These are phyloP conservation scores for Melanotaenia trifasciata DNA, from an alignment of 2,797 vertebrate species.

Conservation along the genomic window DNA sequence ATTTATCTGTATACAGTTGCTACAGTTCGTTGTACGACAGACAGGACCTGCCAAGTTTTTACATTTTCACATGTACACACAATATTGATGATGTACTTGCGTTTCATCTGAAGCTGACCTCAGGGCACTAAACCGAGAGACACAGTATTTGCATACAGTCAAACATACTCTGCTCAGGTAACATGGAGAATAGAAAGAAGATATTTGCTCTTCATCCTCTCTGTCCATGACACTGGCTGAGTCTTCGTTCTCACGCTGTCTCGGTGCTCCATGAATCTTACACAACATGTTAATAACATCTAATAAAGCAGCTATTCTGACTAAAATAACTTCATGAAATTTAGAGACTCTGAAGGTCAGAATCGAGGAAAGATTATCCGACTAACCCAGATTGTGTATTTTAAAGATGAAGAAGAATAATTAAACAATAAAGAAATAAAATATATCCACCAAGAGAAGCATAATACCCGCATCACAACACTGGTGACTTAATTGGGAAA, in stretches of 20 bases:
- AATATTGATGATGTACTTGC: neutral
- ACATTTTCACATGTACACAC: slow-evolving; percentile 5
- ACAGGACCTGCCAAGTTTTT: neutral
- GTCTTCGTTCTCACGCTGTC: neutral
- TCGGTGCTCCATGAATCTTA: slow-evolving; percentile 4
- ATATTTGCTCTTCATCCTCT: neutral
- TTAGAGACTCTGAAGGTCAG: no score
- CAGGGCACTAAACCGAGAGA: neutral
- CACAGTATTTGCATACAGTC: neutral
- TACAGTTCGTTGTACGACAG: neutral
- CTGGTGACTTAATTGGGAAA: no score
- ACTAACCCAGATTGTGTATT: neutral
- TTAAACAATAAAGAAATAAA: no score
- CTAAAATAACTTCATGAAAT: no score
- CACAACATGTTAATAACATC: slow-evolving; percentile 13
- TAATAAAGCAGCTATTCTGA: slow-evolving; percentile 15
- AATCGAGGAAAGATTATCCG: no score
- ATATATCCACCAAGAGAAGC: no score
- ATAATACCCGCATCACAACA: no score
- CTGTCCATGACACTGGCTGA: neutral
- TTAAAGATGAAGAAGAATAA: neutral
- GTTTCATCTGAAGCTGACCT: neutral
- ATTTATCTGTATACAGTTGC: slow-evolving; percentile 6
- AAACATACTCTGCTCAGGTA: neutral
- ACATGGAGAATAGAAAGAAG: neutral